Base-by-base conservation (phyloP, 2,888 invertebrate genomes). In the Mesodorylaimus sp. region DNA sequence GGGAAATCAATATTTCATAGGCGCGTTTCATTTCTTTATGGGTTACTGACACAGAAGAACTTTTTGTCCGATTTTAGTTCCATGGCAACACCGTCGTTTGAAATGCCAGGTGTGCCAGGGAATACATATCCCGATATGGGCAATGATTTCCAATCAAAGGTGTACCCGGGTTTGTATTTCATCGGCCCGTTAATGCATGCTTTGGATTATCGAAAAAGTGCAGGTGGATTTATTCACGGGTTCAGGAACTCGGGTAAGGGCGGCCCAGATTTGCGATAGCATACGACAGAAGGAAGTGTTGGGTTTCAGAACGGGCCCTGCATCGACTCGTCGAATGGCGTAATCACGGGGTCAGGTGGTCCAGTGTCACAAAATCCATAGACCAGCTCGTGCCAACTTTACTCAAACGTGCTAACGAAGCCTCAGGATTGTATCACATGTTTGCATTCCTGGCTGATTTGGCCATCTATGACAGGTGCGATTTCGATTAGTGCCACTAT, bases 191-290 rank as follows among this genome's bases (percentile, higher is more conserved):
- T 58, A 7, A 60, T 67, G 1, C 71, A 72, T 55, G 68, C 68
- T 2, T 57, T 72, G n/a, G 71, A 71, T 57, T 67, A 63, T 58
- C 54, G 69, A 28, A 67, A 65, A 52, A 69, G 70, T 32, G 66
- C 71, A 16, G 71, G 71, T 3, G 71, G 71, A 29, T 71, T 71
- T 54, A 68, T 72, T 29, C 71, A 71, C 58, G 71, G 71, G 7
- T 71, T 68, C 56, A 59, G 71, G 55, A 72, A 71, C 57, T 68
- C 70, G 56, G 64, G 70, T 70, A 52, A 23, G 13, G 16, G 47
- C 1, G 45, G n/a, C n/a, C n/a, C n/a, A n/a, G n/a, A n/a, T n/a
- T n/a, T n/a, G n/a, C n/a, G n/a, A n/a, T n/a, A n/a, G n/a, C n/a
- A n/a, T n/a, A n/a, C n/a, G n/a, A n/a, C n/a, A n/a, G n/a, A n/a